A percentile compares a stretch with the other conserved stretches of the same genome.
Conservation (phyloP, 2,113 vertebrate genomes). For the Phrynosoma platyrhinos region DNA sequence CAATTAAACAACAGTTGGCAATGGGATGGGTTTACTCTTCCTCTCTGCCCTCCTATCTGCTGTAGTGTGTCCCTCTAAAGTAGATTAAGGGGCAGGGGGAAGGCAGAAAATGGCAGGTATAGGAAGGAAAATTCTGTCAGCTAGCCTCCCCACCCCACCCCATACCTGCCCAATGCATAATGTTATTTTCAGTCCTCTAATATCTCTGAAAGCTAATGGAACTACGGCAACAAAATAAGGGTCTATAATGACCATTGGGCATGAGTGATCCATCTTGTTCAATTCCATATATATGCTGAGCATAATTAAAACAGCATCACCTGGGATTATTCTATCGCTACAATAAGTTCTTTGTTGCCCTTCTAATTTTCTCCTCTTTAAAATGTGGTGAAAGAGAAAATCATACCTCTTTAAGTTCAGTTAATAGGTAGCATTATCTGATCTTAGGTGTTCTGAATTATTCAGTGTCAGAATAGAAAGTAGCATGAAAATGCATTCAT, state of each 20-base stretch:
- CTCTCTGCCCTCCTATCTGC: too few species aligned
- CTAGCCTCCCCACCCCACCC: too few species aligned
- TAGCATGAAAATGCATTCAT: neutral
- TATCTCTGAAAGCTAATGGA: neutral
- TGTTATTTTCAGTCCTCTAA: neutral
- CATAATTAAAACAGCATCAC: neutral
- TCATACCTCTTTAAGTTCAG: neutral
- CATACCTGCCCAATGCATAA: neutral
- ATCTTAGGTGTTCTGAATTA: neutral
- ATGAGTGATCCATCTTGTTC: neutral
- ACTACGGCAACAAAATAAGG: neutral
- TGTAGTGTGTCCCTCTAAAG: too few species aligned
- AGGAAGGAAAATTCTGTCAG: too few species aligned
- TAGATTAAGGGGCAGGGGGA: too few species aligned
- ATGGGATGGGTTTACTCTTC: too few species aligned
- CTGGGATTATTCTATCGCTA: neutral
- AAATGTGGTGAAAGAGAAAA: neutral
- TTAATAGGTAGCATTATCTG: neutral
- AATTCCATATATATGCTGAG: neutral
- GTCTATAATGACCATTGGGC: too few species aligned
- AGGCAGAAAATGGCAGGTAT: too few species aligned
- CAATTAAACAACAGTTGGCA: too few species aligned
- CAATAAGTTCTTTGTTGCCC: neutral
- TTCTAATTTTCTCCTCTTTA: neutral
- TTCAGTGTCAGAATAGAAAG: neutral